These are phyloP conservation scores for Globodera rostochiensis DNA, from an alignment of 1,140 invertebrate genomes.

Conservation along the genomic window DNA sequence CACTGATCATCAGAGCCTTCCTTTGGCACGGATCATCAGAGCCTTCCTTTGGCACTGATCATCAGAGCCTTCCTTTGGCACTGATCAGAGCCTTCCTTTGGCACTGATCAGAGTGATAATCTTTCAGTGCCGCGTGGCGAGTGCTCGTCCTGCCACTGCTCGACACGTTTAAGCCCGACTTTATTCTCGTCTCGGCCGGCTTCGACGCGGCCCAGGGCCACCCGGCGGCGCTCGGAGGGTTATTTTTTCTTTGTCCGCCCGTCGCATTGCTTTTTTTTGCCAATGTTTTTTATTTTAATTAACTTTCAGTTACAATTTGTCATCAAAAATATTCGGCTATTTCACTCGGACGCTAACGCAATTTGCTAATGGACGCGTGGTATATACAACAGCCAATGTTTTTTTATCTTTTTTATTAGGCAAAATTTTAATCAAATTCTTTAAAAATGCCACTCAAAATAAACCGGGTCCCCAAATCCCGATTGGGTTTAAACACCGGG, in stretches of 20 bases:
- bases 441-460: too few relatives aligned
- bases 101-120: slow-evolving; percentile 72
- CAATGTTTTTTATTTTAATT: not conserved
- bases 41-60: too few relatives aligned
- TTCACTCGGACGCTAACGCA: slow-evolving; percentile 92
- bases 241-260: slow-evolving; percentile 68
- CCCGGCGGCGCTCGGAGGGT: slow-evolving; percentile 88
- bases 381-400: slow-evolving; percentile 41
- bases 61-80: not conserved
- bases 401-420: not conserved
- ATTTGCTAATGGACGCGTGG: slow-evolving; percentile 82
- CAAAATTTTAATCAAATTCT: too few relatives aligned
- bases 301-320: slow-evolving; percentile 58
- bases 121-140: slow-evolving; percentile 80
- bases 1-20: not conserved
- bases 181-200: slow-evolving; percentile 92
- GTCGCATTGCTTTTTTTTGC: too few relatives aligned
- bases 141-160: slow-evolving; percentile 88
- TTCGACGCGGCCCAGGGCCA: slow-evolving; percentile 97
- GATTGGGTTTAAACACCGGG: too few relatives aligned
- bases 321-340: slow-evolving; percentile 77
- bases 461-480: too few relatives aligned
- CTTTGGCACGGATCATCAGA: not conserved
- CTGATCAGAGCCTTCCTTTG: not conserved
- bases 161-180: slow-evolving; percentile 87